phyloP scores from a whole-genome alignment of 2,888 invertebrate species.

The Cinara cedri region DNA sequence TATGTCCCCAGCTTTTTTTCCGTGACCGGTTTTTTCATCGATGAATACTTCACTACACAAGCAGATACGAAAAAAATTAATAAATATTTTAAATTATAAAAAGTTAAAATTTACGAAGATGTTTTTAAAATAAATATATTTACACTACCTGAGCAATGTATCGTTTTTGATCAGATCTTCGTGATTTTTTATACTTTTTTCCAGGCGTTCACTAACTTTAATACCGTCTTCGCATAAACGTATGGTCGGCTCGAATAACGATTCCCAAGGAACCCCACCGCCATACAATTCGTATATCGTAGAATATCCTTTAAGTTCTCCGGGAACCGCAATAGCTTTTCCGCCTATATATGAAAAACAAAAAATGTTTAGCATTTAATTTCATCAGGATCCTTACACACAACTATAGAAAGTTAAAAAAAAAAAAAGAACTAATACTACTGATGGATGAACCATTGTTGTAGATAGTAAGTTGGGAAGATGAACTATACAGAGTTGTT shows the following conservation, averaged over 20 bases:
- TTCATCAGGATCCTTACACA: too few species aligned
- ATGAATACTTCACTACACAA: too few species aligned
- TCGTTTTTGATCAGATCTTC: conserved; percentile 60
- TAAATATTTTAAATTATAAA: too few species aligned
- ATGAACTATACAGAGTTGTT: too few species aligned
- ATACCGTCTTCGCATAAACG: conserved; percentile 74
- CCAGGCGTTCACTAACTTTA: conserved; percentile 69
- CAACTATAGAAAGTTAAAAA: too few species aligned
- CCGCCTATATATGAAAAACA: too few species aligned
- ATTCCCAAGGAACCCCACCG: conserved; percentile 77
- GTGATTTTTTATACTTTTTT: conserved; percentile 66
- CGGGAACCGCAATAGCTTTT: conserved; percentile 82
- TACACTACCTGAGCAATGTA: conserved; percentile 38
- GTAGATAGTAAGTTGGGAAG: too few species aligned
- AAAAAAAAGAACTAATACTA: too few species aligned
- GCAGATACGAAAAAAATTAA: not conserved
- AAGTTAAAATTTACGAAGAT: too few species aligned
- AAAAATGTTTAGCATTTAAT: too few species aligned
- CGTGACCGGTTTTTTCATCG: too few species aligned
- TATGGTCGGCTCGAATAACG: conserved; percentile 80
- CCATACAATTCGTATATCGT: conserved; percentile 70
- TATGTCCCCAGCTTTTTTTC: conserved; percentile 66
- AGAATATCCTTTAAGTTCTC: conserved; percentile 85
- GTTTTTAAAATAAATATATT: not conserved
- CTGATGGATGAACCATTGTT: too few species aligned